These are phyloP conservation scores for Hormaphis cornu DNA, from an alignment of 1,140 invertebrate species.

Conservation along the genomic window DNA sequence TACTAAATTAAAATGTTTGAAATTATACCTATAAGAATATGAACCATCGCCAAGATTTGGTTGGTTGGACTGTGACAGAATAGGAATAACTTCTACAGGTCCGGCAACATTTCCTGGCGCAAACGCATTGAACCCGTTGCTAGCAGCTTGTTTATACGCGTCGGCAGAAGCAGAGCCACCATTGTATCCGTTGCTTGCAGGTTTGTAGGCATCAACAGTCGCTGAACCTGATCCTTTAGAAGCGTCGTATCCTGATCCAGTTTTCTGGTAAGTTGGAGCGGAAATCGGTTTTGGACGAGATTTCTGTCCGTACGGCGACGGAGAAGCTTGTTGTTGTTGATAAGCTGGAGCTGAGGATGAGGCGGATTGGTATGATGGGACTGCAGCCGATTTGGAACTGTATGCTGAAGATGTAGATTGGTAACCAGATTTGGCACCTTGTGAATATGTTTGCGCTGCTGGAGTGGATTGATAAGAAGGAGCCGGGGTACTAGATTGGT, in stretches of 20 bases:
- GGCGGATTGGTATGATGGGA: not conserved
- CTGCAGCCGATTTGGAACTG: not conserved
- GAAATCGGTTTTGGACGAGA: not conserved
- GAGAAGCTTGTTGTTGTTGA: not conserved
- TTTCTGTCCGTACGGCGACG: not conserved
- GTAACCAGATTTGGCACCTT: not conserved
- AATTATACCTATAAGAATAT: conserved; percentile 37
- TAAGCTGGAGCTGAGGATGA: not conserved
- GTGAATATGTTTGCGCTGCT: not conserved
- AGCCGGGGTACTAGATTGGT: not conserved
- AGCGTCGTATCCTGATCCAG: not conserved
- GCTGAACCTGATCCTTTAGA: not conserved
- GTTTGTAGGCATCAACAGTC: not conserved
- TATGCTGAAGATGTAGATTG: not conserved
- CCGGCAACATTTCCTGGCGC: conserved; percentile 5
- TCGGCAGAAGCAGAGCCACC: not conserved
- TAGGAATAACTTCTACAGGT: conserved; percentile 35
- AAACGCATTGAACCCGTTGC: conserved; percentile 15
- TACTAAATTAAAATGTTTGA: not conserved
- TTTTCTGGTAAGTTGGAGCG: not conserved
- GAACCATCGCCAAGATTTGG: conserved; percentile 38
- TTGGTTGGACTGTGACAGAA: conserved; percentile 36
- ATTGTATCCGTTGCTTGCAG: too few relatives aligned
- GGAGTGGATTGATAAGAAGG: conserved; percentile 3
- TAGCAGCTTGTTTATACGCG: not conserved